Conservation (phyloP, 2,888 invertebrate species). For the Ypsolopha scabrella region DNA sequence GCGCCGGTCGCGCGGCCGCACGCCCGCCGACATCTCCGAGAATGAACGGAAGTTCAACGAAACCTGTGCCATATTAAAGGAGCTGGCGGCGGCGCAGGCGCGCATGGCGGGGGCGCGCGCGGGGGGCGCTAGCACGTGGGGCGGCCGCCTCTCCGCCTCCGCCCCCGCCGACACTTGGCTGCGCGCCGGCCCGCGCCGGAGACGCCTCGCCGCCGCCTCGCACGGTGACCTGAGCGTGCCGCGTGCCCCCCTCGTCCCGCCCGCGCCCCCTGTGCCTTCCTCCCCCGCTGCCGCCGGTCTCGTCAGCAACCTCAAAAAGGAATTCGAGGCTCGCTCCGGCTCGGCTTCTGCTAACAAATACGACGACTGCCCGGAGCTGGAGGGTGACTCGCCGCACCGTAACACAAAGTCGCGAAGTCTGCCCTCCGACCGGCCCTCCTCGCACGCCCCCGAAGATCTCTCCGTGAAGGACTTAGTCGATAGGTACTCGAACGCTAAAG, state of each 20-base stretch:
- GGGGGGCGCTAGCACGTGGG: slow-evolving; percentile 48
- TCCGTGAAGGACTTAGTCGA: slow-evolving; percentile 37
- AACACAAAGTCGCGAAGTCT: slow-evolving; percentile 18
- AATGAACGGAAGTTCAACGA: slow-evolving; percentile 60
- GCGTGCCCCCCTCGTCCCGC: slow-evolving; percentile 13
- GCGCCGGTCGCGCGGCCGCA: slow-evolving; percentile 13
- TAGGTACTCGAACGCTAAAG: slow-evolving; percentile 26
- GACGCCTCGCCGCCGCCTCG: slow-evolving; percentile 46
- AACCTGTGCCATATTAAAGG: slow-evolving; percentile 73
- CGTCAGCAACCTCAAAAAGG: slow-evolving; percentile 88
- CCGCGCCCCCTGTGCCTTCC: slow-evolving; percentile 30
- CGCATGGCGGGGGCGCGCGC: slow-evolving; percentile 43
- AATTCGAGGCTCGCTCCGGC: slow-evolving; percentile 80
- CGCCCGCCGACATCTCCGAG: slow-evolving; percentile 29
- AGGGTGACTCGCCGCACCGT: slow-evolving; percentile 25
- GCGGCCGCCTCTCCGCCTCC: slow-evolving; percentile 70
- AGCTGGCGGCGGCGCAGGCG: slow-evolving; percentile 58
- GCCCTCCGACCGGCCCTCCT: slow-evolving; percentile 16
- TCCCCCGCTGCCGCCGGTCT: slow-evolving; percentile 71
- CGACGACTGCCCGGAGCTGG: slow-evolving; percentile 9
- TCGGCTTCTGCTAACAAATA: slow-evolving; percentile 11
- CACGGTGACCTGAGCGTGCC: slow-evolving; percentile 40
- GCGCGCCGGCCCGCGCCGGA: slow-evolving; percentile 43
- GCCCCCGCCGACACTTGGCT: slow-evolving; percentile 73
- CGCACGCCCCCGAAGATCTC: slow-evolving; percentile 10